Evolutionary conservation across 2,888 invertebrate genomes (phyloP), one percentile per base, ranked within the genome.

Genomic region (Mycalesis mineus): DNA sequence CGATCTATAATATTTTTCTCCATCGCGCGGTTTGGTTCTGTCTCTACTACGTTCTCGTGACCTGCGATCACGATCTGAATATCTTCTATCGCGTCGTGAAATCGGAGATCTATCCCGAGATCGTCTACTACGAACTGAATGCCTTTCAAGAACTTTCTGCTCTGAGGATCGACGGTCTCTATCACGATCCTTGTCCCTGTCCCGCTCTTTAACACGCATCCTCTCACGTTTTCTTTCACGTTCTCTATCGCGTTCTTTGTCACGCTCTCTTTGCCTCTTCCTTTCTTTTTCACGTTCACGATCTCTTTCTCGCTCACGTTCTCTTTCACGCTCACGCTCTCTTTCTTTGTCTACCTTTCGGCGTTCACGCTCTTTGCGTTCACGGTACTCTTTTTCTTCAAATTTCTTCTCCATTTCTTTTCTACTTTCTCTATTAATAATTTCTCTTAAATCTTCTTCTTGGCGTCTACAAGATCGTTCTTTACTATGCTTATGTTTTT

Each of bases 401-500:
- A 83, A 73, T 51, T 74, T 86, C 78, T 65, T 91, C 53, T 80
- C 77, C 65, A 61, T 45, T 49, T 80, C 75, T 58, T 75, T 78
- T 65, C 68, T 78, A 68, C 77, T 78, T 72, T 87, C 79, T 63
- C 80, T 77, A 57, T 84, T 81, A 37, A 77, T 84, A 28, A 75
- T 80, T 62, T 77, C 85, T 76, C 68, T 89, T 80, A 68, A 90
- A 83, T 77, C 91, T 81, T 75, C 84, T 67, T 73, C 82, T 11
- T 77, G 73, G n/a, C 76, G 75, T 62, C 73, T 82, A 51, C 72
- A 62, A 63, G 75, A 78, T 31, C 66, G 67, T 60, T 75, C 90
- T 74, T 74, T 84, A 72, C 72, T 88, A 29, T 69, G 77, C 68
- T 88, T 91, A 37, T 75, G 73, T 72, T 83, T 90, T 51, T 68